Evolutionary conservation across 2,888 invertebrate genomes (phyloP), one percentile per base, ranked within the genome.

Genomic region (Perithous albicinctus): DNA sequence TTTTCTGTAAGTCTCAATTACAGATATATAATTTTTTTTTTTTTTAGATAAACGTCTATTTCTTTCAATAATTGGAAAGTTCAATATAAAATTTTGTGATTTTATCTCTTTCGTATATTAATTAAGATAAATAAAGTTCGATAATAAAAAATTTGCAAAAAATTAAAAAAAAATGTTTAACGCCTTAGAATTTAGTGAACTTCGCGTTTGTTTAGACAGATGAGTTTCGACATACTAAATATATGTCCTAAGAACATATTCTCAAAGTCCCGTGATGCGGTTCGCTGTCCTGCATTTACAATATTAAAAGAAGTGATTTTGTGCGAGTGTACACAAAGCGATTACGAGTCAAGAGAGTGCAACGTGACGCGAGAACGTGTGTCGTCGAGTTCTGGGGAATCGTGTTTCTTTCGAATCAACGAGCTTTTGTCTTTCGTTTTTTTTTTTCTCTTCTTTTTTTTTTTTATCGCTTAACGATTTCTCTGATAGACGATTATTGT

Each of bases 191-290:
- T n/a, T n/a, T n/a, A n/a, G 5, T 5, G 29, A 29, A 29, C 5
- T 29, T 29, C 2, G 2, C 29, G 29, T 46, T 48, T 29, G 46
- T 48, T 3, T 26, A 43, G 7, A 48, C 12, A 48, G 32, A 23
- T 10, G 29, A n/a, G 15, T 41, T 20, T 7, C 5, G 48, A 1
- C 5, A 15, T 3, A 8, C 8, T 64, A 64, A 43, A 43, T 29
- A 64, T 43, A 23, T 4, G 8, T 15, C 32, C 64, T 26, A 26
- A 23, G 54, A 1, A 12, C 0, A 56, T 56, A 29, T n/a, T n/a
- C 29, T n/a, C 29, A n/a, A n/a, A n/a, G 54, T 67, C 67, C 15
- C 67, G 67, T 29, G 64, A 64, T 51, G 67, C 54, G 54, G 35
- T 51, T 67, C 67, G 35, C 32, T 66, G 66, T 48, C 66, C 67